These are phyloP conservation scores for Ara ararauna DNA, from an alignment of 2,797 vertebrate species.

Conservation along the genomic window DNA sequence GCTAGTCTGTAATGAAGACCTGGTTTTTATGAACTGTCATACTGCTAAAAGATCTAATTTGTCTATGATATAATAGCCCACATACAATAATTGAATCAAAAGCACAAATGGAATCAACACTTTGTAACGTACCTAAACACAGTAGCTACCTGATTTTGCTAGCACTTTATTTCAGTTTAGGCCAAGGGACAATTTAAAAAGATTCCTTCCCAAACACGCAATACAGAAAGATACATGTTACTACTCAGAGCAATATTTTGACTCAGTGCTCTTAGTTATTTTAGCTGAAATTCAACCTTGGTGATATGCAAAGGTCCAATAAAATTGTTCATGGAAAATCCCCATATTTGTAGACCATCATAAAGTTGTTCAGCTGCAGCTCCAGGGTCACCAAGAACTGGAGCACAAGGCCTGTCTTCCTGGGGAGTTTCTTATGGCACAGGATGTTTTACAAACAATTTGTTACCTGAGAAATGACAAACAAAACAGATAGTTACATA, in stretches of 20 bases:
- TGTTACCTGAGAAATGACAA: slow-evolving; percentile 70
- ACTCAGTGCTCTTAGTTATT: slow-evolving; percentile 44
- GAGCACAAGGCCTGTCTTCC: slow-evolving; percentile 2
- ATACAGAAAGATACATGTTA: slow-evolving; percentile 29
- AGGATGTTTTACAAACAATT: slow-evolving; percentile 42
- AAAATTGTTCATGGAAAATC: slow-evolving; percentile 64
- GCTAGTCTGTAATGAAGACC: background rate
- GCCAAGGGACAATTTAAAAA: slow-evolving; percentile 54
- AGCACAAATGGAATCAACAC: slow-evolving; percentile 14
- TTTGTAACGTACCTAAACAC: slow-evolving; percentile 34
- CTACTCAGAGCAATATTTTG: slow-evolving; percentile 17
- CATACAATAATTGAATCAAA: background rate
- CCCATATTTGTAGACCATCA: slow-evolving; percentile 7
- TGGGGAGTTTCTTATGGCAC: slow-evolving; percentile 11
- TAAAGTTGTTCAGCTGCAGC: slow-evolving; percentile 50
- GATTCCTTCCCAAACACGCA: slow-evolving; percentile 32
- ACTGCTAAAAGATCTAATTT: slow-evolving; percentile 19
- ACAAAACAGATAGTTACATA: slow-evolving; percentile 52
- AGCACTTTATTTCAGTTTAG: slow-evolving; percentile 72
- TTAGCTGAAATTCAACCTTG: slow-evolving; percentile 45
- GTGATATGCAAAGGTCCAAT: slow-evolving; percentile 54
- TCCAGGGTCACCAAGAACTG: background rate
- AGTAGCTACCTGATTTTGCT: slow-evolving; percentile 39
- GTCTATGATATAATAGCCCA: background rate
- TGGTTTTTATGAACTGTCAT: background rate